These are phyloP conservation scores for Carollia perspicillata DNA, from an alignment of 2,113 vertebrate species.

Conservation along the genomic window DNA sequence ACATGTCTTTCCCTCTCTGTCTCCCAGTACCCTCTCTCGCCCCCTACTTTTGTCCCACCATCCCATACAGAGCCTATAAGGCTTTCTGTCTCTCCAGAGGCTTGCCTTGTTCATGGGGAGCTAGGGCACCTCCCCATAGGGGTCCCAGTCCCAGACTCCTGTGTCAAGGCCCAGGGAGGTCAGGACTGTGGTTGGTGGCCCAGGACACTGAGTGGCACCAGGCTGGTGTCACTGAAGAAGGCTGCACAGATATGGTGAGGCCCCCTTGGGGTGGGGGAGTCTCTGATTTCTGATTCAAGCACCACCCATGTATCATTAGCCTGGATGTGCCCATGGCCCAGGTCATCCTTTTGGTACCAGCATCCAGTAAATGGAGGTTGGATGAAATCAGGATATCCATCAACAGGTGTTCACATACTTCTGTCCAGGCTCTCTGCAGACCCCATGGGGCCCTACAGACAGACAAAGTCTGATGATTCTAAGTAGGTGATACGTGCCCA, in stretches of 20 bases:
- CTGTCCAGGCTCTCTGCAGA: background rate
- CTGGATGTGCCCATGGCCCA: background rate
- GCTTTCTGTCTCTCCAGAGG: background rate
- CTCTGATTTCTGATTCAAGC: background rate
- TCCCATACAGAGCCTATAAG: background rate
- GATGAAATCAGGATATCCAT: background rate
- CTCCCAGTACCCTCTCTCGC: background rate
- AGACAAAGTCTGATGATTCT: background rate
- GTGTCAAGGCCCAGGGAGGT: background rate
- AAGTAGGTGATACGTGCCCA: background rate
- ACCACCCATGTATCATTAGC: background rate
- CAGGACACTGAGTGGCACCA: background rate
- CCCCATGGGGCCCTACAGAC: background rate
- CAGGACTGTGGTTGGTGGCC: background rate
- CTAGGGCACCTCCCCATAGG: background rate
- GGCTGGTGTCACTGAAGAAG: background rate
- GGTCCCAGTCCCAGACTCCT: background rate
- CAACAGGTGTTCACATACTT: background rate
- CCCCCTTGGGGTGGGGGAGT: background rate
- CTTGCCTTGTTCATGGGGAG: background rate
- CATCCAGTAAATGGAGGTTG: too few relatives aligned
- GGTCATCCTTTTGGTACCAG: background rate
- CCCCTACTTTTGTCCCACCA: background rate
- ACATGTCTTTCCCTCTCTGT: background rate
- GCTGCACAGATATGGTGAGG: background rate